Base-by-base conservation (phyloP, 2,113 vertebrate genomes). In the Sorex araneus region DNA sequence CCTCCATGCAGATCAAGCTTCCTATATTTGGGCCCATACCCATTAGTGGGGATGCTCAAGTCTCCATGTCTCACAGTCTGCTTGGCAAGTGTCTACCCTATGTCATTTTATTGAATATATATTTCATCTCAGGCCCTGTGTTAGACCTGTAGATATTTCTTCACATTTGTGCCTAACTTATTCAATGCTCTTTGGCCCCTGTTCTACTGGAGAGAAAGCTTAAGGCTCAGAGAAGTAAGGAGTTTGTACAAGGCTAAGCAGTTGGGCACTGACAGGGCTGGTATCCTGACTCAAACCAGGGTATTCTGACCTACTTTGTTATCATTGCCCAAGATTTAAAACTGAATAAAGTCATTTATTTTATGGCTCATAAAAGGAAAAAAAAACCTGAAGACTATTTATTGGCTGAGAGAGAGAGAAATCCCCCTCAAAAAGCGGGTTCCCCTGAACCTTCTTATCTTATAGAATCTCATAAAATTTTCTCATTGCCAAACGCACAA, bases 321-420 rank as follows among this genome's bases (percentile, higher is more conserved):
- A 54, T 32, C 2, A 89, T 91, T 75, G 28, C n/a, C 36, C 57
- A 88, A 47, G 30, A 74, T 64, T 69, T 28, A 87, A 70, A 69
- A 40, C 63, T 45, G 28, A 54, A 66, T 81, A 28, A 71, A 43
- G 43, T 60, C 57, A 15, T 75, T 91, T 92, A 57, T 63, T 92
- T 92, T 85, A 43, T 91, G 27, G 7, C 21, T 40, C 30, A 21
- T 43, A 21, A 47, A 89, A 89, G 71, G 57, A 40, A 2, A 75
- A 40, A 2, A 75, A 40, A 36, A n/a, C 5, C 21, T 3, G 25
- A 16, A 0, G 16, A 45, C 50, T 34, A 32, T 60, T 54, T 43
- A 50, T 34, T 89, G 73, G 12, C 69, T 93, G 40, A 83, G 5
- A 81, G 23, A 40, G 32, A 27, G 43, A 80, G 54, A 43, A 87